These are phyloP conservation scores for Pocota personata DNA, from an alignment of 2,888 invertebrate genomes.

Conservation along the genomic window DNA sequence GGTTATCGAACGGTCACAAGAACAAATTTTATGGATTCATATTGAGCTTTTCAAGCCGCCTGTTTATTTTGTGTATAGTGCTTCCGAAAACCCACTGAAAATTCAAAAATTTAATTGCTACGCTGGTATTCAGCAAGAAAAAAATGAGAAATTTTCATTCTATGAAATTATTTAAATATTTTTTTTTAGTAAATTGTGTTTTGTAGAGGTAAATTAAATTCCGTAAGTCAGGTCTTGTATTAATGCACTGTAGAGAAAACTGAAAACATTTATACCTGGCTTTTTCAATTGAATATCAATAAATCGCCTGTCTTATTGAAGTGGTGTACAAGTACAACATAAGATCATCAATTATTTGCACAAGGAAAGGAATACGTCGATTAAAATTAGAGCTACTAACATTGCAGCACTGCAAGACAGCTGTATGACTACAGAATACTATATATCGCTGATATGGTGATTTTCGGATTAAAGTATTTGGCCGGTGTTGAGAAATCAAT, in stretches of 20 bases:
- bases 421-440: too few species aligned
- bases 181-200: background rate
- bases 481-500: too few species aligned
- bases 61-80: slow-evolving; percentile 52
- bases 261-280: background rate
- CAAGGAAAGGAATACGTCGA: too few species aligned
- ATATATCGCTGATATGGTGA: too few species aligned
- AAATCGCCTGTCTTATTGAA: too few species aligned
- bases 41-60: slow-evolving; percentile 8
- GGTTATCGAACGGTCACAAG: background rate
- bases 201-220: background rate
- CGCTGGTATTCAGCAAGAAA: background rate
- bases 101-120: background rate
- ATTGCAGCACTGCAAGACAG: too few species aligned
- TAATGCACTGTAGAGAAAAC: background rate
- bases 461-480: too few species aligned
- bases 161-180: background rate
- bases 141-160: background rate
- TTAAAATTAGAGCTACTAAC: too few species aligned
- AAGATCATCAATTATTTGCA: too few species aligned
- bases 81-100: slow-evolving; percentile 8
- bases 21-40: background rate
- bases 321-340: too few species aligned
- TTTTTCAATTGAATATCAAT: background rate
- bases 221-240: background rate